Conservation (phyloP, 1,140 invertebrate genomes). For the Drosophila navojoa region DNA sequence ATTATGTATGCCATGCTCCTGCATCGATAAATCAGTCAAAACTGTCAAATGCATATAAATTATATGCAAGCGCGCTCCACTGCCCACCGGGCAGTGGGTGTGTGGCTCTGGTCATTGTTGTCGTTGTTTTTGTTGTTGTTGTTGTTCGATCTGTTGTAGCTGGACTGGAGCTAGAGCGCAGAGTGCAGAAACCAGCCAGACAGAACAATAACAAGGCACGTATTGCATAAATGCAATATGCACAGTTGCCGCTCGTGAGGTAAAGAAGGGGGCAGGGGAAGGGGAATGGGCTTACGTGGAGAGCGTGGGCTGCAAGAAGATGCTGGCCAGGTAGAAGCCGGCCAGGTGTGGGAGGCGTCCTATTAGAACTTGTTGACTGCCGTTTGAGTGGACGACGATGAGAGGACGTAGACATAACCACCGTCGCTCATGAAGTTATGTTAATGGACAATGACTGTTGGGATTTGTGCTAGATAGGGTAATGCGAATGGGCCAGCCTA, state of each 20-base stretch:
- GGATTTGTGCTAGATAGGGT: slow-evolving; percentile 73
- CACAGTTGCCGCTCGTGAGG: slow-evolving; percentile 28
- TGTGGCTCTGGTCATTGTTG: slow-evolving; percentile 9
- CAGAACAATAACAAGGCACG: slow-evolving; percentile 80
- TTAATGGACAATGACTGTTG: slow-evolving; percentile 77
- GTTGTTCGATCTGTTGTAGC: background rate
- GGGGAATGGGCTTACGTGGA: background rate
- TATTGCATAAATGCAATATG: slow-evolving; percentile 79
- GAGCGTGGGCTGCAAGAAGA: slow-evolving; percentile 48
- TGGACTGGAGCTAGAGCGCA: slow-evolving; percentile 10
- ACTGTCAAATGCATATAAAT: slow-evolving; percentile 82
- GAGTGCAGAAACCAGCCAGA: slow-evolving; percentile 28
- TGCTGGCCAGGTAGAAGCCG: slow-evolving; percentile 35
- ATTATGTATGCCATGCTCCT: slow-evolving; percentile 79
- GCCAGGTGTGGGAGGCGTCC: slow-evolving; percentile 29
- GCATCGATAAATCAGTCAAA: slow-evolving; percentile 82
- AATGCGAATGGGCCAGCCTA: slow-evolving; percentile 57
- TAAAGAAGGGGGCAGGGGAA: background rate
- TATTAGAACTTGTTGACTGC: slow-evolving; percentile 75
- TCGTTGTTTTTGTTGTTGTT: slow-evolving; percentile 1
- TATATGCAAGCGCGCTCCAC: slow-evolving; percentile 73
- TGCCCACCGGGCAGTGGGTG: slow-evolving; percentile 45
- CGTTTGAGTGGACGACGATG: slow-evolving; percentile 52
- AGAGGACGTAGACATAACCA: slow-evolving; percentile 48
- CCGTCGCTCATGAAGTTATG: slow-evolving; percentile 59